Evolutionary conservation across 2,797 vertebrate genomes (phyloP).

Genomic region (Mycteria americana): DNA sequence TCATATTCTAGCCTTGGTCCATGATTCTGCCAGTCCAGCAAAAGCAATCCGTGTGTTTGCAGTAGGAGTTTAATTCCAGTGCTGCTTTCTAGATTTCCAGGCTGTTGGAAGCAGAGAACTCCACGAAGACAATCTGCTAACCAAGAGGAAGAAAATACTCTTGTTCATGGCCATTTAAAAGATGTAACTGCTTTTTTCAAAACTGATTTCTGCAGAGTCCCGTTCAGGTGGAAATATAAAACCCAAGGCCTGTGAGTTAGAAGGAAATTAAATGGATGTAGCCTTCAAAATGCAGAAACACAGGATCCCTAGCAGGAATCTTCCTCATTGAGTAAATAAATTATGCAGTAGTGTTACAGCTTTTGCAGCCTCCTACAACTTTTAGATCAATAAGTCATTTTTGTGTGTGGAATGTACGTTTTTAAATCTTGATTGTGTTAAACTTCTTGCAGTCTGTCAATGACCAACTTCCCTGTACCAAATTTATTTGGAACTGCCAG

Average conservation of each 20-base stretch:
- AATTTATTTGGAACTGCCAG: constrained; percentile 86
- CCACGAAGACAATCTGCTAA: neutral
- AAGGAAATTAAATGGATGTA: neutral
- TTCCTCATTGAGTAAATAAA: neutral
- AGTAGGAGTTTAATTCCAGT: neutral
- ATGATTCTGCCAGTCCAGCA: neutral
- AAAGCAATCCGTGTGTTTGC: neutral
- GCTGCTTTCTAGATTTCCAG: neutral
- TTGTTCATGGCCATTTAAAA: neutral
- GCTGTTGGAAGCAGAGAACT: neutral
- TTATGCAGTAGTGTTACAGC: rapidly evolving
- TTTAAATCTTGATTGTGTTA: neutral
- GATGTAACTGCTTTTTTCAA: neutral
- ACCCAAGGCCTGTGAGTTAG: neutral
- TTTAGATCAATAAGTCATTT: neutral
- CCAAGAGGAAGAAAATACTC: neutral
- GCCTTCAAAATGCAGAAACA: neutral
- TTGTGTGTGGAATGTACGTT: neutral
- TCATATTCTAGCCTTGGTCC: neutral
- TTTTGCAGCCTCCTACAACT: neutral
- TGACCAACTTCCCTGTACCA: constrained; percentile 84
- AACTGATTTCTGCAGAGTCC: neutral
- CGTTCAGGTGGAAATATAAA: neutral
- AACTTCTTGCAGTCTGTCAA: constrained; percentile 78
- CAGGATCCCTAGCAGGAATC: neutral